Evolutionary conservation across 2,797 vertebrate genomes (phyloP), one percentile per base, ranked within the genome.

Genomic region (Scarus forsteni): DNA sequence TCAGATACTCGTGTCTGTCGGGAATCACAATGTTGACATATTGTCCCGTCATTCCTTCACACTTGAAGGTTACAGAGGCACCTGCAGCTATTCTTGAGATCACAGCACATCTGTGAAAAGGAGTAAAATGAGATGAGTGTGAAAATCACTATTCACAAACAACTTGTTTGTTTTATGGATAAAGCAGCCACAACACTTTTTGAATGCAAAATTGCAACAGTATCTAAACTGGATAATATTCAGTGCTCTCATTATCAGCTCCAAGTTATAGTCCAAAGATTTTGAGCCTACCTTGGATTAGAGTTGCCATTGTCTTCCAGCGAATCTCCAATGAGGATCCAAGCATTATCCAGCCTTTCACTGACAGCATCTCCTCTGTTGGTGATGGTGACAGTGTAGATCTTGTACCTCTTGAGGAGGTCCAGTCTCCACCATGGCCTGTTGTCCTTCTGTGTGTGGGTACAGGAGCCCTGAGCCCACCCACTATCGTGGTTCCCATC

Each of bases 21-120:
- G 75, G 71, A 54, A 65, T 64, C 15, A 82, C 71, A 49, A 75
- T 45, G 46, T 64, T 81, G 0, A 80, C 5, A 13, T 67, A 72
- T 7, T 19, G 58, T 3, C 67, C 77, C 57, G 58, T 4, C 52
- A 86, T 61, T 12, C 70, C 77, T 18, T 63, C 39, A 44, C 81
- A 84, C 0, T 0, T 3, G 13, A 81, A 80, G 16, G 65, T 69
- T 16, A 42, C 2, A 11, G 27, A 27, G 27, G 27, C 27, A 27
- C 27, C 27, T 27, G 27, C 27, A 2, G 27, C 27, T 27, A 27
- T 27, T 2, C 27, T 27, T 27, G 27, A 27, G 27, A 27, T 27
- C 2, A 4, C 27, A 27, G 27, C 27, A 27, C 27, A 27, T 4
- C 27, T 27, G 27, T 2, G 4, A 27, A 27, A 27, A 27, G 27